phyloP scores from a whole-genome alignment of 2,888 invertebrate genomes.

The Bombylius major region DNA sequence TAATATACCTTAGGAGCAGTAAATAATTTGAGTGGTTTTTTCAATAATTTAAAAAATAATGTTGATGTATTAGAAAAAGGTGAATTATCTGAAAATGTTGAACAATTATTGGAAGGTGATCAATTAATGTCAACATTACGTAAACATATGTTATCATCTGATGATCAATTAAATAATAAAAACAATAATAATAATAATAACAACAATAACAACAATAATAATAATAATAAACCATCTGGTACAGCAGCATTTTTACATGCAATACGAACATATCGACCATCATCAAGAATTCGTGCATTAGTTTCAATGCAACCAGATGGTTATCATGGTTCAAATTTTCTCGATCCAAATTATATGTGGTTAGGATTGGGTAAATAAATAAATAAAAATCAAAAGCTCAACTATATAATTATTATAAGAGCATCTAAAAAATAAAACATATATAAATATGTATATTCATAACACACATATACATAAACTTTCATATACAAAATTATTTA shows the following conservation, averaged over 20 bases:
- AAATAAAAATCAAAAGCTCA: neutral
- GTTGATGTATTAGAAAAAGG: constrained; percentile 28
- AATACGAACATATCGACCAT: constrained; percentile 36
- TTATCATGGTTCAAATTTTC: constrained; percentile 47
- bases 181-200: constrained; percentile 6
- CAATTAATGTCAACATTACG: constrained; percentile 25
- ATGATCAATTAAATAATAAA: neutral
- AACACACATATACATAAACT: too few species aligned
- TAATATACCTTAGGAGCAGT: constrained; percentile 26
- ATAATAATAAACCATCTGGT: constrained; percentile 19
- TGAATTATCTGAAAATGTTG: constrained; percentile 21
- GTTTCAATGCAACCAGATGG: constrained; percentile 42
- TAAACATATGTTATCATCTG: constrained; percentile 14
- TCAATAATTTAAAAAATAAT: constrained; percentile 29
- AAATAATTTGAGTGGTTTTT: constrained; percentile 31
- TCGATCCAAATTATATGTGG: constrained; percentile 54
- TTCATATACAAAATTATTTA: too few species aligned
- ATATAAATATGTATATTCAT: too few species aligned
- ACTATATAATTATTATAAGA: too few species aligned
- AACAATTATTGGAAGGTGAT: constrained; percentile 27
- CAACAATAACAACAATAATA: neutral
- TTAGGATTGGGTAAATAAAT: constrained; percentile 43
- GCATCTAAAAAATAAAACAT: too few species aligned
- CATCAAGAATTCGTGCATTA: constrained; percentile 43
- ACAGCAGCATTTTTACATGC: constrained; percentile 36